Conservation (phyloP, 2,888 invertebrate species). For the Sclerodermus sp. region DNA sequence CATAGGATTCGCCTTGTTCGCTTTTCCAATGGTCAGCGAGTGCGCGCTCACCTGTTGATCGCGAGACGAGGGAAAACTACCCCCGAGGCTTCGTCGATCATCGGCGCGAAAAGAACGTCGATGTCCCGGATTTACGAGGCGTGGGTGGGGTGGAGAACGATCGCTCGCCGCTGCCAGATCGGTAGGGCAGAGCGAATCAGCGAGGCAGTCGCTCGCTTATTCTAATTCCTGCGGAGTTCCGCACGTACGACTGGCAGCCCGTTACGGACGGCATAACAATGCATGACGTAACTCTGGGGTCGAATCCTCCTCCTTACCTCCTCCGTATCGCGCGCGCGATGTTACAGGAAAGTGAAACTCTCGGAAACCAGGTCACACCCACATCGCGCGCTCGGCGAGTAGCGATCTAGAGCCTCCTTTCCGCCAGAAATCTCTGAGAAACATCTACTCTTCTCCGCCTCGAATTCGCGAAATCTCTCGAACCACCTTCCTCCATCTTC, state of each 20-base stretch:
- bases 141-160: constrained; percentile 1
- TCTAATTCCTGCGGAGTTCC: constrained; percentile 46
- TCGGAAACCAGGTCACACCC: constrained; percentile 58
- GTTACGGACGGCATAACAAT: constrained; percentile 55
- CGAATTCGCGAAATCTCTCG: too few species aligned
- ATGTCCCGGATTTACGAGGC: too few species aligned
- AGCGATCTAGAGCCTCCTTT: constrained; percentile 30
- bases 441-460: too few species aligned
- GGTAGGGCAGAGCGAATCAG: neutral
- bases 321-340: constrained; percentile 40
- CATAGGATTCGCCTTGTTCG: too few species aligned
- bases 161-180: constrained; percentile 9
- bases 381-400: constrained; percentile 48
- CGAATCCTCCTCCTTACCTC: constrained; percentile 54
- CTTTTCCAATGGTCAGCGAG: too few species aligned
- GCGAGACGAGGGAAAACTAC: too few species aligned
- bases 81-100: too few species aligned
- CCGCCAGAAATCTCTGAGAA: constrained; percentile 10
- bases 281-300: constrained; percentile 51
- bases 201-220: constrained; percentile 24
- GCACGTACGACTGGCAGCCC: constrained; percentile 42
- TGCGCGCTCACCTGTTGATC: too few species aligned
- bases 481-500: too few species aligned
- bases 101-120: too few species aligned
- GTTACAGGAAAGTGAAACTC: constrained; percentile 58